A percentile compares a stretch with the other conserved stretches of the same genome.
Conservation (phyloP, 2,113 vertebrate species). For the Halichoeres trimaculatus region DNA sequence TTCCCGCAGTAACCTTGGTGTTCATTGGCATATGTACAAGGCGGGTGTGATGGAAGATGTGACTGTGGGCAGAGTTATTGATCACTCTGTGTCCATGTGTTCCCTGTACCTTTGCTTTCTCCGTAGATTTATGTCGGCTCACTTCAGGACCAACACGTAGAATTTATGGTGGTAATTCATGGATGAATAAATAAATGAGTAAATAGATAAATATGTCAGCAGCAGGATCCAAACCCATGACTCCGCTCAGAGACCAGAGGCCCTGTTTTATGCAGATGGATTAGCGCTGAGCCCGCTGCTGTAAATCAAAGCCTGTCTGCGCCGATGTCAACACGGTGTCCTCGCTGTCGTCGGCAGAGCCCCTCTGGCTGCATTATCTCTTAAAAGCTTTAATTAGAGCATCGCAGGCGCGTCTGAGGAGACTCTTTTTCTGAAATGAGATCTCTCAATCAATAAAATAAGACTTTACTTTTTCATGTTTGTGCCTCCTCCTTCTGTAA, state of each 20-base stretch:
- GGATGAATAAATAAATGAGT: slow-evolving; percentile 13
- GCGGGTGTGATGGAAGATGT: not conserved
- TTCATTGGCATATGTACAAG: not conserved
- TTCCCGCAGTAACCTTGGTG: not conserved
- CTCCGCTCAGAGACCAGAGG: slow-evolving; percentile 8
- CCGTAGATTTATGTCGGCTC: slow-evolving; percentile 4
- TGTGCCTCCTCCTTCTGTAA: not conserved
- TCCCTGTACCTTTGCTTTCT: slow-evolving; percentile 3
- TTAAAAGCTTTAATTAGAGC: slow-evolving; percentile 4
- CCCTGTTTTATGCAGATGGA: slow-evolving; percentile 25
- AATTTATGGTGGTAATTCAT: not conserved
- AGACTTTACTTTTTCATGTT: not conserved
- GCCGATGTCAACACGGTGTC: slow-evolving; percentile 5
- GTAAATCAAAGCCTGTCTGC: slow-evolving; percentile 52
- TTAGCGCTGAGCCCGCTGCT: slow-evolving; percentile 50
- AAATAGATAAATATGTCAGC: slow-evolving; percentile 23
- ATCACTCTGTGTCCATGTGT: slow-evolving; percentile 1
- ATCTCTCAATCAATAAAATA: not conserved
- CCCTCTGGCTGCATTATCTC: not conserved
- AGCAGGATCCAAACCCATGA: not conserved
- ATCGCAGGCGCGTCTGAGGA: not conserved
- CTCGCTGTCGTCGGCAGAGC: not conserved
- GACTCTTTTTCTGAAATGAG: not conserved
- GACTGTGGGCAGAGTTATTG: not conserved
- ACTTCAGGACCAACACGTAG: not conserved